Evolutionary conservation across 2,797 vertebrate species (phyloP).

Genomic region (Peromyscus attwateri): DNA sequence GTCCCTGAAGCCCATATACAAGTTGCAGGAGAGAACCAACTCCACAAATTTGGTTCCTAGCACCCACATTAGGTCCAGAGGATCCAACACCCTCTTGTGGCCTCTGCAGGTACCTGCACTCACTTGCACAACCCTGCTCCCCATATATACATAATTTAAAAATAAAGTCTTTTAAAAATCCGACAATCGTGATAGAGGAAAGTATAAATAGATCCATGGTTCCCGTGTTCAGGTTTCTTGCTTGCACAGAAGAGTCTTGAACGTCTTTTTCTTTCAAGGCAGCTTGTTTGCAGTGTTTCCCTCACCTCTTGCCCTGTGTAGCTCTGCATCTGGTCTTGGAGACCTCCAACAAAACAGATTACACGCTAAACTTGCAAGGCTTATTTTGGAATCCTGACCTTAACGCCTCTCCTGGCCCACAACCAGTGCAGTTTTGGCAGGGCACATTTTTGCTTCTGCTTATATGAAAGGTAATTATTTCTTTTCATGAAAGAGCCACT

Average conservation of each 20-base stretch:
- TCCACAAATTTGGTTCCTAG: neutral
- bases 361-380: constrained; percentile 20
- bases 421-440: constrained; percentile 58
- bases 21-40: neutral
- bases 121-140: neutral
- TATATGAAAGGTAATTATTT: constrained; percentile 71
- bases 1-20: neutral
- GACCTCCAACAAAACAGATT: constrained; percentile 23
- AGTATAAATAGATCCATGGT: neutral
- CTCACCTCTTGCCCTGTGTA: neutral
- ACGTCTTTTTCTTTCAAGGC: neutral
- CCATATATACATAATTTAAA: neutral
- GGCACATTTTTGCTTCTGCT: constrained; percentile 52
- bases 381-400: constrained; percentile 51
- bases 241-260: neutral
- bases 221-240: neutral
- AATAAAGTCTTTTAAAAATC: neutral
- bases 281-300: neutral
- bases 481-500: constrained; percentile 63
- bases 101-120: neutral
- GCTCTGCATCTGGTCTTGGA: constrained; percentile 29
- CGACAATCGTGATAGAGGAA: no score
- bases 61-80: neutral
- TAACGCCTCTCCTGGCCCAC: constrained; percentile 61
- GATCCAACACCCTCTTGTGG: neutral